phyloP scores from a whole-genome alignment of 2,113 vertebrate species.

The Leucopternis melanops region DNA sequence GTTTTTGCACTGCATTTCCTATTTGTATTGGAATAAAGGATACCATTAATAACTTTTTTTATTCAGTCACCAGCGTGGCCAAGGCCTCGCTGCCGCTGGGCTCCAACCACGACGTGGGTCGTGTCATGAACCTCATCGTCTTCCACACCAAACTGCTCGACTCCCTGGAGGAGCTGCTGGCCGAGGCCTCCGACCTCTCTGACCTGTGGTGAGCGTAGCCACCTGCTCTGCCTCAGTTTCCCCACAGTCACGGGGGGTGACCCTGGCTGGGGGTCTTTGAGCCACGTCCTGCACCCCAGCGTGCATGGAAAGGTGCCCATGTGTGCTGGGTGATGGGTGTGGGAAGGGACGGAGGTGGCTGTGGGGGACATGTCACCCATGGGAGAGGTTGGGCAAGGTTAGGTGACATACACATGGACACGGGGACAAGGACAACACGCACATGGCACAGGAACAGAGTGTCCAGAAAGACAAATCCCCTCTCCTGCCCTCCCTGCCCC shows the following conservation, averaged over 20 bases:
- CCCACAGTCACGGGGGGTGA: accelerated
- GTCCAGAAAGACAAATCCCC: background rate
- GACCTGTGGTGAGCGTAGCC: constrained; percentile 76
- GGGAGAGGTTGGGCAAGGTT: background rate
- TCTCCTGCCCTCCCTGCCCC: background rate
- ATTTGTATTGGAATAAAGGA: too few species aligned
- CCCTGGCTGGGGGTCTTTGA: background rate
- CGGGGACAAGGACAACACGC: background rate
- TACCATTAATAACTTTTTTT: too few species aligned
- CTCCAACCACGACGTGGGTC: constrained; percentile 81
- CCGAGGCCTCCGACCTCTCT: constrained; percentile 84
- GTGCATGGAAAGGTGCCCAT: accelerated
- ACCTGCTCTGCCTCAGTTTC: background rate
- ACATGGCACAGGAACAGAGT: accelerated
- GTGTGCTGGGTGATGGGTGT: background rate
- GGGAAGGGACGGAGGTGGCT: background rate
- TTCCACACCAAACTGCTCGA: constrained; percentile 92
- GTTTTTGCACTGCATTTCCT: too few species aligned
- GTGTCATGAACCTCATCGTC: constrained; percentile 86
- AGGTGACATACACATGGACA: accelerated
- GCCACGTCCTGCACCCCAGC: accelerated
- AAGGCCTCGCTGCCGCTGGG: constrained; percentile 80
- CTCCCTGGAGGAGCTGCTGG: constrained; percentile 73
- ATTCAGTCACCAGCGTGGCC: constrained; percentile 84
- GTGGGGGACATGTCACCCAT: background rate